phyloP scores from a whole-genome alignment of 2,888 invertebrate species.

The Eristalis arbustorum region DNA sequence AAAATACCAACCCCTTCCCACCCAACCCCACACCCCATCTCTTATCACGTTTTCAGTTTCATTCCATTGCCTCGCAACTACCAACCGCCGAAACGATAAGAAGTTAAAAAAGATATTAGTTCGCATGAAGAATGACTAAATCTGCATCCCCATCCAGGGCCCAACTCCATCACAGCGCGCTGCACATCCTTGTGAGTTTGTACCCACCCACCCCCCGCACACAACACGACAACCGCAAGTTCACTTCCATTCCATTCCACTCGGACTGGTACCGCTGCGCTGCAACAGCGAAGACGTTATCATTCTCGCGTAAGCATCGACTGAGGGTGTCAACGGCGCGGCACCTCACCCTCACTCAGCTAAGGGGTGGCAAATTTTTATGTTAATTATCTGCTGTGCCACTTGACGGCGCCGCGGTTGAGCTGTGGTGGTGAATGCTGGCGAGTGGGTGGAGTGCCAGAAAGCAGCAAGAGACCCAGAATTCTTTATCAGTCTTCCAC shows the following conservation, averaged over 20 bases:
- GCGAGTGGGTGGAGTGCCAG: constrained; percentile 16
- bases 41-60: background rate
- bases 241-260: constrained; percentile 25
- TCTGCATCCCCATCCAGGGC: background rate
- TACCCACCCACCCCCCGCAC: background rate
- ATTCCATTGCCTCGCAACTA: background rate
- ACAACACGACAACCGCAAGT: background rate
- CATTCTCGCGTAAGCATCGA: constrained; percentile 18
- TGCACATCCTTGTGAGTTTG: constrained; percentile 28
- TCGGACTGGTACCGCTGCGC: constrained; percentile 8
- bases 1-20: background rate
- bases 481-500: constrained; percentile 67
- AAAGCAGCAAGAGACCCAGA: constrained; percentile 29
- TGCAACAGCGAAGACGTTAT: constrained; percentile 21
- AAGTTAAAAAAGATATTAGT: constrained; percentile 45
- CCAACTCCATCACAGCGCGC: background rate
- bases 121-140: constrained; percentile 52
- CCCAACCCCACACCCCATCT: background rate
- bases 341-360: background rate
- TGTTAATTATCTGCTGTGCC: constrained; percentile 60
- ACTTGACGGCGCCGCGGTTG: constrained; percentile 9
- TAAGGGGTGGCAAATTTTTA: constrained; percentile 62
- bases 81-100: constrained; percentile 19
- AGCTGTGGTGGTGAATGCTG: background rate
- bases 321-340: background rate